Base-by-base conservation (phyloP, 2,113 vertebrate genomes). In the Vireo altiloquus region DNA sequence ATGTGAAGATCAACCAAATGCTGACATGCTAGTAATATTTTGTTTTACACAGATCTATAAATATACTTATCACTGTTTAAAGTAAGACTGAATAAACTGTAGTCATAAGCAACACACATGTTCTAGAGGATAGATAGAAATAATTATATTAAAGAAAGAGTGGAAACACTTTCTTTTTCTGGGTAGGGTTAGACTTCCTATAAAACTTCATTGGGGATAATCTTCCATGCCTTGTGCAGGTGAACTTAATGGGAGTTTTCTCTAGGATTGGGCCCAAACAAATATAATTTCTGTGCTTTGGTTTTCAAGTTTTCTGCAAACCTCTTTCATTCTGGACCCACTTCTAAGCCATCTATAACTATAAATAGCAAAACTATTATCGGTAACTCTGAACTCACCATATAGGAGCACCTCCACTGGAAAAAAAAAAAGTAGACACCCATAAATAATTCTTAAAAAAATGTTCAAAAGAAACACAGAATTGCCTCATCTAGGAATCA, bases 61-160 rank as follows among this genome's bases (percentile, higher is more conserved):
- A 97, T 97, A 96, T 49, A 96, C 93, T 97, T 96, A 96, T 95
- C 93, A 90, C 76, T 96, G 90, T 96, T 97, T 95, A 96, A 97
- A 90, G 88, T 92, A 95, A 74, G 61, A 64, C 88, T 52, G 88
- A 78, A 81, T 97, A 92, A 90, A 84, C 65, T 93, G 80, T 64
- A 89, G 82, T 71, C 82, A 90, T 96, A 95, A 95, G 94, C 96
- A 94, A 90, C 92, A 83, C 96, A 96, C 79, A 96, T 96, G 96
- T 93, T 95, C 70, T 65, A 74, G 64, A 93, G 72, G 76, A 84
- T 82, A 95, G 93, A 90, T 27, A 97, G 96, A 96, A 97, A 89
- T 92, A 92, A 95, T 96, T 94, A 89, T 64, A 66, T 53, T 88
- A 94, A 96, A 87, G 47, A 94, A 92, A 86, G 95, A 71, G 85